Evolutionary conservation across 2,797 vertebrate genomes (phyloP).

Genomic region (Champsocephalus esox): DNA sequence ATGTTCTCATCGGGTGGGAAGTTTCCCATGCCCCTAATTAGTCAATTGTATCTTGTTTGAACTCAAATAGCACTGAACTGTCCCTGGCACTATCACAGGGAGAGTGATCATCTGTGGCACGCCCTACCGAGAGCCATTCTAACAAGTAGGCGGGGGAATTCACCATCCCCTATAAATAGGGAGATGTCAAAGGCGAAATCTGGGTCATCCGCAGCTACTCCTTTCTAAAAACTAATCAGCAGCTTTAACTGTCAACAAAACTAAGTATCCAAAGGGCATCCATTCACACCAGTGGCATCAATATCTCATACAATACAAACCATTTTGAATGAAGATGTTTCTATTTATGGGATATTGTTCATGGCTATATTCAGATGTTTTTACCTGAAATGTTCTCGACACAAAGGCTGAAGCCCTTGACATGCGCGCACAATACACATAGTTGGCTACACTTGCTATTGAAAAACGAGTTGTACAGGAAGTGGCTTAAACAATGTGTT

Average conservation of each 20-base stretch:
- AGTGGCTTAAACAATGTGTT: constrained; percentile 73
- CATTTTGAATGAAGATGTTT: background rate
- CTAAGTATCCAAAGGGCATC: background rate
- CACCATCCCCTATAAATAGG: constrained; percentile 49
- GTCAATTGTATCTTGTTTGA: constrained; percentile 8
- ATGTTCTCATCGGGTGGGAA: background rate
- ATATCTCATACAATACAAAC: background rate
- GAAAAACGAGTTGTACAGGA: constrained; percentile 83
- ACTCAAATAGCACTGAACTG: constrained; percentile 29
- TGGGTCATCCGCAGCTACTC: constrained; percentile 18
- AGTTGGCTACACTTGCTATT: constrained; percentile 45
- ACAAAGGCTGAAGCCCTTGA: constrained; percentile 52
- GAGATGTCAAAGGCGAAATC: constrained; percentile 18
- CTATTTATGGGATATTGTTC: background rate
- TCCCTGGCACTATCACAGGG: constrained; percentile 36
- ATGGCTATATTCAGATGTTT: background rate
- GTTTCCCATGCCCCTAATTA: constrained; percentile 10
- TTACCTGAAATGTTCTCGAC: constrained; percentile 1
- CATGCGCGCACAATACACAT: constrained; percentile 17
- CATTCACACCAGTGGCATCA: too few species aligned
- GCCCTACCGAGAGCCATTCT: constrained; percentile 45
- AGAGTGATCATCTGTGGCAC: constrained; percentile 40
- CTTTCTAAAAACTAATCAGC: constrained; percentile 9
- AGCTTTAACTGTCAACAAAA: background rate
- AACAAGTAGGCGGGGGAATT: constrained; percentile 53